Conservation (phyloP, 2,113 vertebrate genomes). For the Antigone vipio region DNA sequence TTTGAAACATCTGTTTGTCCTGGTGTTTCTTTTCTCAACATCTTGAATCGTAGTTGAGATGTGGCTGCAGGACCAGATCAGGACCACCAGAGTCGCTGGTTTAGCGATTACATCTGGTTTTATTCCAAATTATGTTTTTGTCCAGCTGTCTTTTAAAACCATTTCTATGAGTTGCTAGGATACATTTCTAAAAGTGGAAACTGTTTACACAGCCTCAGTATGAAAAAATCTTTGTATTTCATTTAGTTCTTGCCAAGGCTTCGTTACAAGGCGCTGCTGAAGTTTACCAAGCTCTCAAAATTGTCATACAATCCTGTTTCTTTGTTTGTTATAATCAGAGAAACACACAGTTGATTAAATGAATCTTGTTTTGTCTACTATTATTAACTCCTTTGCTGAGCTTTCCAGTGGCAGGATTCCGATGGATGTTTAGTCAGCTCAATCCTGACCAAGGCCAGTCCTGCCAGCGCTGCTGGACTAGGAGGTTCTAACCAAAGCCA, state of each 20-base stretch:
- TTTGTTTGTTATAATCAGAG: constrained; percentile 30
- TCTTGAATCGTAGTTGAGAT: background rate
- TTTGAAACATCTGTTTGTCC: background rate
- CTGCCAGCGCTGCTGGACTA: background rate
- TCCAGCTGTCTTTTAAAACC: constrained; percentile 44
- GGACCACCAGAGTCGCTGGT: background rate
- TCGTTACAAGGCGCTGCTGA: constrained; percentile 7
- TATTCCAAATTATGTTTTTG: constrained; percentile 13
- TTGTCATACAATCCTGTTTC: background rate
- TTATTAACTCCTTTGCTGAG: background rate
- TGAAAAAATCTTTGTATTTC: constrained; percentile 31
- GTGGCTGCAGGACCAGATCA: background rate
- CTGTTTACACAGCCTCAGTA: constrained; percentile 1
- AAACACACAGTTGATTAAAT: background rate
- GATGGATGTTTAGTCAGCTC: background rate
- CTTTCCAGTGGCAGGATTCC: background rate
- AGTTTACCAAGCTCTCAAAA: constrained; percentile 14
- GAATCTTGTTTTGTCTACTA: background rate
- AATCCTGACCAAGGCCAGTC: background rate
- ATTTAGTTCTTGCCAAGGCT: constrained; percentile 34
- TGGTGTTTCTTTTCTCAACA: background rate
- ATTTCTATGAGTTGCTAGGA: constrained; percentile 44
- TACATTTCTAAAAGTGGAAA: constrained; percentile 60
- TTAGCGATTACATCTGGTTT: constrained; percentile 18
- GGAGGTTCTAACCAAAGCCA: background rate